These are phyloP conservation scores for Eumacrocentrus americanus DNA, from an alignment of 2,888 invertebrate species.

Conservation along the genomic window DNA sequence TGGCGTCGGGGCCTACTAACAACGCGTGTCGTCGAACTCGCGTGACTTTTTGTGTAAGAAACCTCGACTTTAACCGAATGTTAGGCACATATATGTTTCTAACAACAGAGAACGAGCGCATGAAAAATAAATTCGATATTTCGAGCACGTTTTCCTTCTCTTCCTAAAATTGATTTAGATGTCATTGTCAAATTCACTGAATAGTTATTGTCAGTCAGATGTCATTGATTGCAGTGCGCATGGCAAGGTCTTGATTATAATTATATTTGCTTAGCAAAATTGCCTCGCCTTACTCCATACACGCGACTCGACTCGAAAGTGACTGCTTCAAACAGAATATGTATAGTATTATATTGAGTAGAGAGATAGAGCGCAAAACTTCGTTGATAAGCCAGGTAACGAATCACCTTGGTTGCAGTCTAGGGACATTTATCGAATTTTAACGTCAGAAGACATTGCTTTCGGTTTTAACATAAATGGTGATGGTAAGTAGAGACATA, in stretches of 20 bases:
- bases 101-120: background rate
- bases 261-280: too few species aligned
- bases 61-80: too few species aligned
- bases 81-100: background rate
- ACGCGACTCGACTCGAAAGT: conserved; percentile 9
- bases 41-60: background rate
- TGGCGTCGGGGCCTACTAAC: background rate
- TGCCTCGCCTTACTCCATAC: too few species aligned
- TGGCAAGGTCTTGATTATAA: background rate
- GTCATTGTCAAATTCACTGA: conserved; percentile 19
- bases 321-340: too few species aligned
- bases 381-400: conserved; percentile 21
- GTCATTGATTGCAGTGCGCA: background rate
- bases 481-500: too few species aligned
- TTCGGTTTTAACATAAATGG: too few species aligned
- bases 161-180: conserved; percentile 25
- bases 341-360: background rate
- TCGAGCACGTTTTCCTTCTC: background rate
- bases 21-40: conserved; percentile 6
- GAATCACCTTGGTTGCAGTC: conserved; percentile 14
- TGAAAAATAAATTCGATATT: background rate
- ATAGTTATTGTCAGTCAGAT: background rate
- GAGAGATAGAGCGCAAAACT: background rate
- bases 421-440: conserved; percentile 1
- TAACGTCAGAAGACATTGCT: background rate